A percentile compares a stretch with the other conserved stretches of the same genome.
These are phyloP conservation scores for Himalopsyche japonica DNA, from an alignment of 2,888 invertebrate genomes.

Conservation along the genomic window DNA sequence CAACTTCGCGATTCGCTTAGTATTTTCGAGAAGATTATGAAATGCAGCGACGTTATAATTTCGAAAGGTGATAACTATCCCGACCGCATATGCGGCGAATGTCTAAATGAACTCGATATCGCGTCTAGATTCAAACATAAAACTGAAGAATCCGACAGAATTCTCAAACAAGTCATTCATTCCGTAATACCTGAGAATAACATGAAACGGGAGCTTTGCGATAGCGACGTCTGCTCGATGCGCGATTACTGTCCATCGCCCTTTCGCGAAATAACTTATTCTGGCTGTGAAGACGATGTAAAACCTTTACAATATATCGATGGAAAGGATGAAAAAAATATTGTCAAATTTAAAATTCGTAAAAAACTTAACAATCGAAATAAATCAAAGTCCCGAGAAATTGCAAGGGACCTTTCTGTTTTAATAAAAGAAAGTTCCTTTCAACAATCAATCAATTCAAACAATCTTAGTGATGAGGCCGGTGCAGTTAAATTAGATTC, in stretches of 20 bases:
- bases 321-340: neutral
- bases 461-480: neutral
- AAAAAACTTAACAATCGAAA: neutral
- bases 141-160: constrained; percentile 23
- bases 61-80: constrained; percentile 12
- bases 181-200: neutral
- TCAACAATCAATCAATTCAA: no score
- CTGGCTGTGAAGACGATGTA: constrained; percentile 2
- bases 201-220: neutral
- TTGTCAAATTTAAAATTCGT: neutral
- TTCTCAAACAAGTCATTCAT: constrained; percentile 1
- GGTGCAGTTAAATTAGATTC: neutral
- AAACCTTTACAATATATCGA: constrained; percentile 7
- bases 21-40: constrained; percentile 23
- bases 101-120: constrained; percentile 22
- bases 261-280: neutral
- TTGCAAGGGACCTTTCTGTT: neutral
- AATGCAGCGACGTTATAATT: constrained; percentile 23
- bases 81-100: constrained; percentile 16
- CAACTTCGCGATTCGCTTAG: neutral
- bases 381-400: neutral
- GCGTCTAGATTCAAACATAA: constrained; percentile 26
- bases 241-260: neutral
- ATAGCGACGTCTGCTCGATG: neutral
- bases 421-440: neutral